phyloP scores from a whole-genome alignment of 2,888 invertebrate genomes.

The Coenonympha glycerion region DNA sequence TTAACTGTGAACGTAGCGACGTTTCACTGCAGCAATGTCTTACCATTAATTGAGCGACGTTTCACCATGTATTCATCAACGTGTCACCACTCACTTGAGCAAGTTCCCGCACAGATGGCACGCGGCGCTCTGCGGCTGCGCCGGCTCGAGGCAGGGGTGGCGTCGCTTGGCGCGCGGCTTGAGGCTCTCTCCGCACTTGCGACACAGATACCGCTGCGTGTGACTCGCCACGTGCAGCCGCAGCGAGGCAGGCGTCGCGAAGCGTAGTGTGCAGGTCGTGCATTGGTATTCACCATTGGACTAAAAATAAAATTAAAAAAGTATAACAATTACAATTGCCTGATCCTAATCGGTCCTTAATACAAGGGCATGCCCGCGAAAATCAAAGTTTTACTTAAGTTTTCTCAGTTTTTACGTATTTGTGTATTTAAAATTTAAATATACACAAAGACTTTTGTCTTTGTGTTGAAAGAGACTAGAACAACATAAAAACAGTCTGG shows the following conservation, averaged over 20 bases:
- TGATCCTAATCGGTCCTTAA: too few relatives aligned
- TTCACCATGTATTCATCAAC: conserved; percentile 16
- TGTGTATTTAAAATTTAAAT: too few relatives aligned
- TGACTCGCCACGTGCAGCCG: conserved; percentile 46
- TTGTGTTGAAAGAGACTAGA: too few relatives aligned
- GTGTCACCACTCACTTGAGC: conserved; percentile 57
- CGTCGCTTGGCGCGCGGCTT: conserved; percentile 30
- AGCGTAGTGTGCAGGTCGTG: conserved; percentile 50
- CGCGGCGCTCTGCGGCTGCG: conserved; percentile 25
- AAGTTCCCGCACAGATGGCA: conserved; percentile 45
- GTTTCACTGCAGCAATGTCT: background rate
- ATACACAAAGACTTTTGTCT: too few relatives aligned
- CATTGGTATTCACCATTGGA: conserved; percentile 63
- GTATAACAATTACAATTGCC: too few relatives aligned
- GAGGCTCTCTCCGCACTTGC: conserved; percentile 30
- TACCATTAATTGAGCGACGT: background rate
- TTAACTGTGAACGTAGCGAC: background rate
- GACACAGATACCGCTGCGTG: conserved; percentile 39
- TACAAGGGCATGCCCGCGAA: too few relatives aligned
- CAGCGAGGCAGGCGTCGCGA: conserved; percentile 47
- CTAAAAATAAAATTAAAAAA: conserved; percentile 34
- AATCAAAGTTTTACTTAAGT: too few relatives aligned
- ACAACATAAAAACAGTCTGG: too few relatives aligned
- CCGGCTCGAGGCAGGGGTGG: conserved; percentile 33
- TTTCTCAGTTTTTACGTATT: too few relatives aligned